Base-by-base conservation (phyloP, 2,113 vertebrate species). In the Cricetomys ansorgei region DNA sequence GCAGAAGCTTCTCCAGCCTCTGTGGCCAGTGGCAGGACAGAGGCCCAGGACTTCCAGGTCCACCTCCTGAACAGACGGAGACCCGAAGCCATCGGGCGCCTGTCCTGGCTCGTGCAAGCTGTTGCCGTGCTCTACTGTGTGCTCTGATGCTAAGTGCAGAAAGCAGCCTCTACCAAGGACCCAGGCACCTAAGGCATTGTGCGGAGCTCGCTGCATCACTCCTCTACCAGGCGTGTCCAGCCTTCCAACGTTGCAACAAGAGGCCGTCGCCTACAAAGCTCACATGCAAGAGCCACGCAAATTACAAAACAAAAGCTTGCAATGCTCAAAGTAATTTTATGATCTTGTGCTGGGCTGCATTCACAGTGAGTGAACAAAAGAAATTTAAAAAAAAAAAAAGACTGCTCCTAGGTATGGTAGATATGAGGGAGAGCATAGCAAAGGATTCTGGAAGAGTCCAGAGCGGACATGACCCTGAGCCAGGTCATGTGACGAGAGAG, bases 141-240 rank as follows among this genome's bases (percentile, higher is more conserved):
- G 62, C 27, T 5, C 15, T 1, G 1, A 25, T 40, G 19, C 3
- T 19, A 53, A 53, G 15, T 40, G 72, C 72, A 31, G 5, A 67
- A 10, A 3, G 34, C 50, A 2, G n/a, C n/a, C n/a, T 11, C 45
- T 34, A 23, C 65, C 77, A 53, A 40, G 77, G 45, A 11, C 73
- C 21, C 4, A 0, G 77, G 25, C 0, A 0, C 86, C 3, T 50
- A 1, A 0, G 57, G 57, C 75, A 11, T 7, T 3, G 37, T 17
- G 27, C 65, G 25, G n/a, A 27, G 73, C 0, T 0, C 13, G 0
- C 40, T 50, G 8, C 0, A 0, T 5, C 1, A 17, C 27, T 15
- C 83, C 57, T 69, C 70, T 25, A n/a, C 83, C 43, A 37, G 15
- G 17, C 8, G 0, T 12, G 29, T n/a, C 64, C 31, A 69, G 16